A percentile compares a stretch with the other conserved stretches of the same genome.
phyloP scores from a whole-genome alignment of 2,888 invertebrate species.

The Drosophila multiciliata region DNA sequence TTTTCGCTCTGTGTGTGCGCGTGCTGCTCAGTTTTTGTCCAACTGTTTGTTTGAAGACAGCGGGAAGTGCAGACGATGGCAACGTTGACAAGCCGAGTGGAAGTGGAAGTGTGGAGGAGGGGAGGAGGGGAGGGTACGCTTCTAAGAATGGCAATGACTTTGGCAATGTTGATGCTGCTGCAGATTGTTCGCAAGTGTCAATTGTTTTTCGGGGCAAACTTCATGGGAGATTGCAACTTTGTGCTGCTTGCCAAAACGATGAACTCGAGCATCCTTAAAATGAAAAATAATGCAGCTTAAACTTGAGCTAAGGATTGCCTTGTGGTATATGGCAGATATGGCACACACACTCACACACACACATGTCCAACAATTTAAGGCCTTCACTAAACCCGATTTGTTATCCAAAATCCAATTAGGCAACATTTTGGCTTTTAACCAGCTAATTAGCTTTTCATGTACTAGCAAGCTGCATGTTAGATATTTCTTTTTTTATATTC shows the following conservation, averaged over 20 bases:
- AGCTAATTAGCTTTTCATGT: conserved; percentile 58
- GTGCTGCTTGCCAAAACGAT: conserved; percentile 32
- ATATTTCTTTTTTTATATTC: not conserved
- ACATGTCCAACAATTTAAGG: conserved; percentile 6
- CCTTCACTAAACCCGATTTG: conserved; percentile 13
- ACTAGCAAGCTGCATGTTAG: conserved; percentile 14
- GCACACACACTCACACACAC: conserved; percentile 4
- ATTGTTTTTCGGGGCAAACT: conserved; percentile 68
- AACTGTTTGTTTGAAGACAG: conserved; percentile 63
- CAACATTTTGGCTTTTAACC: conserved; percentile 58
- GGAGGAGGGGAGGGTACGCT: conserved; percentile 17
- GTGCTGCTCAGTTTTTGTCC: conserved; percentile 68
- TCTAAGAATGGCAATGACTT: conserved; percentile 64
- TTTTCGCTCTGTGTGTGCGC: conserved; percentile 18
- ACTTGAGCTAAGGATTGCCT: conserved; percentile 36
- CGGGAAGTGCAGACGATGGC: conserved; percentile 67
- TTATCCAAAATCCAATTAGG: conserved; percentile 54
- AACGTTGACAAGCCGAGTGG: conserved; percentile 20
- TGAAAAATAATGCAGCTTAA: conserved; percentile 59
- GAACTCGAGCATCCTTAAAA: conserved; percentile 49
- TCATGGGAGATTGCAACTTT: conserved; percentile 44
- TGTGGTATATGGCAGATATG: conserved; percentile 7
- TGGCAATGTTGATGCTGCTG: conserved; percentile 69
- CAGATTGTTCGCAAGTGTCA: conserved; percentile 78
- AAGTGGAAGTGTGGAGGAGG: not conserved